Evolutionary conservation across 1,140 invertebrate species (phyloP), one percentile per base, ranked within the genome.

Genomic region (Drosophila prosaltans): DNA sequence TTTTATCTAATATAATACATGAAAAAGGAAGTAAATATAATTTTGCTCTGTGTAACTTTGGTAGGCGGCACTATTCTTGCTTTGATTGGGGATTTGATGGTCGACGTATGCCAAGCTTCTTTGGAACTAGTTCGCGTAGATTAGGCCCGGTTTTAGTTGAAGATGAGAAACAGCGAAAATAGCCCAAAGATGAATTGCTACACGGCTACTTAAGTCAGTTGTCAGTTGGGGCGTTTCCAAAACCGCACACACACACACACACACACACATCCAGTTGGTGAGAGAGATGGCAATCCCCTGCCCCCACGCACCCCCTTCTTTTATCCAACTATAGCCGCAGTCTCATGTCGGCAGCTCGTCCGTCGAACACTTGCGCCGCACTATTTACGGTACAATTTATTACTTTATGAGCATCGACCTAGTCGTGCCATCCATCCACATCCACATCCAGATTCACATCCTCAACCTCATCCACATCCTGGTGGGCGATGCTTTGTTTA

Each of bases 371-470:
- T 88, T 80, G 76, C 69, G 76, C 79, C 82, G 76, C 84, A 88
- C 84, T 88, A 88, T 88, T 88, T 89, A 88, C 75, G 84, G 70
- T 89, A 90, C 85, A 82, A 91, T 91, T 91, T 91, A 91, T 91
- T 91, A 91, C 88, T 91, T 91, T 91, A 84, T 91, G 89, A 84
- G 80, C 80, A 78, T 72, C 41, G 55, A 90, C 80, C 77, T 81
- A 74, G 61, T 69, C 59, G 48, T 32, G 57, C 30, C 55, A 24
- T 28, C 43, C 41, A 39, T 21, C 51, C n/a, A 55, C 54, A 4
- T 41, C n/a, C 36, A 51, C 7, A 51, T 51, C 10, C 45, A 51
- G n/a, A 36, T 16, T 10, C 30, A 32, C 24, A 16, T 10, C 7
- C 41, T 11, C 40, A 30, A 30, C 54, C 30, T 28, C 41, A 7